These are phyloP conservation scores for Octomys mimax DNA, from an alignment of 2,797 vertebrate genomes.

Conservation along the genomic window DNA sequence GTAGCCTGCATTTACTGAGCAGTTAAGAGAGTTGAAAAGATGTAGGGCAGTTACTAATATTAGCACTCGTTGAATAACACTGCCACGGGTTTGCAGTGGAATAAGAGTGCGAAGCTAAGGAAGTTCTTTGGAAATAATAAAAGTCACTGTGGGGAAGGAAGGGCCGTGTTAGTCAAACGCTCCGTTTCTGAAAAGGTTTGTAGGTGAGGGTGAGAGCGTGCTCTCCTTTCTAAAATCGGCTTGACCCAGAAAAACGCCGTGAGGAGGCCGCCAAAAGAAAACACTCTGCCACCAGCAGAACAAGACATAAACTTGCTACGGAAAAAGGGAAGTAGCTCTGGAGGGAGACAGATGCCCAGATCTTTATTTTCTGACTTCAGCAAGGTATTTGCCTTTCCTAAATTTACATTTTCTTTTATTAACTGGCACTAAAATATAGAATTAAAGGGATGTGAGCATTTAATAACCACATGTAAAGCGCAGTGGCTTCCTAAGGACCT, in stretches of 20 bases:
- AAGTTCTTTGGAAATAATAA: slow-evolving; percentile 70
- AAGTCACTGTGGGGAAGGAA: neutral
- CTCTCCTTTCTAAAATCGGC: slow-evolving; percentile 49
- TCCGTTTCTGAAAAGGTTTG: slow-evolving; percentile 66
- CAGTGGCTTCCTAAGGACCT: neutral
- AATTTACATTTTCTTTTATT: neutral
- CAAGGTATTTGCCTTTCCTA: neutral
- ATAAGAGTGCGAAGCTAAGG: neutral
- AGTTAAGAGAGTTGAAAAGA: slow-evolving; percentile 32
- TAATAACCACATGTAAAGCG: neutral
- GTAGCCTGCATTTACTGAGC: slow-evolving; percentile 49
- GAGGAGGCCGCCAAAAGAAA: neutral
- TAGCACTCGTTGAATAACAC: slow-evolving; percentile 12
- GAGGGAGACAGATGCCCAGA: neutral
- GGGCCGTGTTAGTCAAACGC: neutral
- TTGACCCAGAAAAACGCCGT: slow-evolving; percentile 63
- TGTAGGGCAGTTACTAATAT: slow-evolving; percentile 44
- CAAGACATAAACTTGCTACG: neutral
- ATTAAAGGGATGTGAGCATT: neutral
- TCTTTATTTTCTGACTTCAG: neutral
- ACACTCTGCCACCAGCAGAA: too few species aligned
- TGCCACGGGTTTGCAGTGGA: neutral
- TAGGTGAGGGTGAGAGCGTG: slow-evolving; percentile 40
- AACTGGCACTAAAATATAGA: neutral
- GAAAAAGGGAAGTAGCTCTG: neutral